Evolutionary conservation across 2,113 vertebrate species (phyloP), one percentile per base, ranked within the genome.

Genomic region (Poeciliopsis prolifica): DNA sequence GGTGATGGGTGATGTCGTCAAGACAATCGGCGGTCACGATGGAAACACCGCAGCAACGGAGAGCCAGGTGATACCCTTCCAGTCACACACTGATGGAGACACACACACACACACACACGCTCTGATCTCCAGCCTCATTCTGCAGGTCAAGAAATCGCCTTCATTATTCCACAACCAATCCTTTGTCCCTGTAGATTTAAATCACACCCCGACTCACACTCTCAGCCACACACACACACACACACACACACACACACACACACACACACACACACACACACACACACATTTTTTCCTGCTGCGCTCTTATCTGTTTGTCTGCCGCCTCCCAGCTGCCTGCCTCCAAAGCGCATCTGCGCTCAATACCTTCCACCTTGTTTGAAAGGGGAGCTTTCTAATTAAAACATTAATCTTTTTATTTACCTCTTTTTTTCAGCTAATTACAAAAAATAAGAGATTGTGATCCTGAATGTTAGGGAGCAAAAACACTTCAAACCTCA

Each of bases 11-110:
- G 33, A n/a, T 84, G 66, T 77, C 10, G 22, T 86, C 79, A 76
- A 84, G 77, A 87, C 86, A 44, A 79, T 80, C 83, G 76, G 72
- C 69, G 73, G 87, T 91, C 72, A 58, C 87, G 79, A 90, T 91
- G 84, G 90, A 80, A 88, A 91, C 84, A 0, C 31, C 17, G 60
- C 64, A 84, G 81, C 80, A 88, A 86, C 79, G 80, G 74, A 65
- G 11, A 74, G 74, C 65, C 29, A 2, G 77, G 83, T 77, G 80
- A 85, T 76, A 70, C 65, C 72, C 71, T 58, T 87, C 51, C 28
- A 78, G 86, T 81, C 66, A 82, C 67, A 42, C 35, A 37, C 35
- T 44, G 12, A 62, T 31, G 66, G 69, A 68, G 74, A 29, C 35
- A 35, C 48, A 65, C 8, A 8, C 4, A 44, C 72, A 75, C 37